A percentile compares a stretch with the other conserved stretches of the same genome.
Conservation (phyloP, 2,888 invertebrate genomes). For the Emmelina monodactyla region DNA sequence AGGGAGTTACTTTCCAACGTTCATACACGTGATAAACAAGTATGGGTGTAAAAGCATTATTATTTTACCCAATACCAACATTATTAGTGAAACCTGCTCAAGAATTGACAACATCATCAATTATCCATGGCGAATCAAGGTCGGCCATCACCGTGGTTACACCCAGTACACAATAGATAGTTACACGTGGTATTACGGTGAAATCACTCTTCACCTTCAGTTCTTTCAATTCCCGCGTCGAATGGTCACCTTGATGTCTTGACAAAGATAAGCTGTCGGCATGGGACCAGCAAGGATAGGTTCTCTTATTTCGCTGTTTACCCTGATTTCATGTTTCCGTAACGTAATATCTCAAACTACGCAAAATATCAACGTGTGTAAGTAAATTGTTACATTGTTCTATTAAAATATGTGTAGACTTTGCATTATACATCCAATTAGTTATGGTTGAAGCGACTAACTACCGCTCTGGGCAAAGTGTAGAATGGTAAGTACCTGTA, state of each 20-base stretch:
- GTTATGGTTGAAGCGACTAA: too few species aligned
- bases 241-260: conserved; percentile 9
- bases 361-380: conserved; percentile 77
- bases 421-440: too few species aligned
- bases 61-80: too few species aligned
- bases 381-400: conserved; percentile 49
- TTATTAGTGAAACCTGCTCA: too few species aligned
- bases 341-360: conserved; percentile 63
- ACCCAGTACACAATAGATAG: conserved; percentile 29
- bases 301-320: conserved; percentile 15
- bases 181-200: conserved; percentile 15
- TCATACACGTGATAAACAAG: too few species aligned
- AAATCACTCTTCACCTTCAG: conserved; percentile 11
- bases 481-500: neutral
- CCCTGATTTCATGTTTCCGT: conserved; percentile 22
- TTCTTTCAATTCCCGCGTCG: conserved; percentile 17
- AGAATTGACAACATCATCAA: conserved; percentile 30
- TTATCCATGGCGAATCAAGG: conserved; percentile 41
- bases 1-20: too few species aligned
- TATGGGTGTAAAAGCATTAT: too few species aligned
- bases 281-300: too few species aligned
- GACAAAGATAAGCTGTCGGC: neutral
- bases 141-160: conserved; percentile 50
- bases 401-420: too few species aligned
- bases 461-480: too few species aligned